These are phyloP conservation scores for Corythucha ciliata DNA, from an alignment of 2,888 invertebrate genomes.

Conservation along the genomic window DNA sequence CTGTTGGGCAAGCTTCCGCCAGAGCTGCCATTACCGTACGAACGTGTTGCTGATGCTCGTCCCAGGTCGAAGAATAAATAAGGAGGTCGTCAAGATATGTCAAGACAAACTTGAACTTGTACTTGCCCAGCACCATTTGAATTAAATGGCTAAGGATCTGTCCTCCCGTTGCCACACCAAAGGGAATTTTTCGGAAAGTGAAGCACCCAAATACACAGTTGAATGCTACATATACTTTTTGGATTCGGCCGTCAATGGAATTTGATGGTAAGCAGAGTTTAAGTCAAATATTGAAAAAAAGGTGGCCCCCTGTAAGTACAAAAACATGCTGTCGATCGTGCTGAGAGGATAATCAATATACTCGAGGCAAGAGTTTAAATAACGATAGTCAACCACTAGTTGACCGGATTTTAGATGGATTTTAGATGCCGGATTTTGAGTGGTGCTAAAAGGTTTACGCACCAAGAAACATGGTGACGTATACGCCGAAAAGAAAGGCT, in stretches of 20 bases:
- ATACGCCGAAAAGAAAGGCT: neutral
- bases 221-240: conserved; percentile 20
- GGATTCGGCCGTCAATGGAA: conserved; percentile 6
- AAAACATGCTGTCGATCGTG: conserved; percentile 15
- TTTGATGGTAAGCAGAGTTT: conserved; percentile 24
- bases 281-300: conserved; percentile 22
- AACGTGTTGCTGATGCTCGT: neutral
- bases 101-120: conserved; percentile 25
- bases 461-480: conserved; percentile 14
- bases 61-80: conserved; percentile 11
- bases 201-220: conserved; percentile 10
- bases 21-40: neutral
- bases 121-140: conserved; percentile 25
- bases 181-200: conserved; percentile 18
- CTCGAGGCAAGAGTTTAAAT: conserved; percentile 1
- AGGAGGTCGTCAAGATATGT: conserved; percentile 28
- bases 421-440: neutral
- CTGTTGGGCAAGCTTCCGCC: neutral
- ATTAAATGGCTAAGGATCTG: conserved; percentile 12
- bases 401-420: too few species aligned
- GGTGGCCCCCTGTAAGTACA: conserved; percentile 5
- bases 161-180: conserved; percentile 25
- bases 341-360: conserved; percentile 12
- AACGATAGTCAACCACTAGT: too few species aligned
- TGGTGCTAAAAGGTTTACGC: neutral